Evolutionary conservation across 2,797 vertebrate species (phyloP).

Genomic region (Sus cebifrons): DNA sequence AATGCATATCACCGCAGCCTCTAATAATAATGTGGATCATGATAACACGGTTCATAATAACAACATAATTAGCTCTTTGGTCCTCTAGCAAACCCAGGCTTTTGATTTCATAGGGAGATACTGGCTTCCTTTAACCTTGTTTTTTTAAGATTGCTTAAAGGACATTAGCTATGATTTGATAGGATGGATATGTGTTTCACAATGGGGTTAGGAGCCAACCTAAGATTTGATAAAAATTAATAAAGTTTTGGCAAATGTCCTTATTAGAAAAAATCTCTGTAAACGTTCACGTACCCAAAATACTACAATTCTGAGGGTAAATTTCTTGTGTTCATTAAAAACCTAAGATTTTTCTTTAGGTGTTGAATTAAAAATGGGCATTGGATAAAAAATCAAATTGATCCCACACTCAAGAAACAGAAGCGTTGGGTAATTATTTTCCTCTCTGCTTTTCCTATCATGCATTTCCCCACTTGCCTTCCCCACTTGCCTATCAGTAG

Average conservation of each 20-base stretch:
- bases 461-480: not conserved
- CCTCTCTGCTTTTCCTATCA: not conserved
- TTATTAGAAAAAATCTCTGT: conserved; percentile 33
- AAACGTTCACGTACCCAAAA: conserved; percentile 29
- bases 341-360: conserved; percentile 13
- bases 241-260: not conserved
- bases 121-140: not conserved
- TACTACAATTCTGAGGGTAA: not conserved
- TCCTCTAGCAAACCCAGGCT: not conserved
- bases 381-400: not conserved
- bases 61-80: not conserved
- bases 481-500: not conserved
- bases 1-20: not conserved
- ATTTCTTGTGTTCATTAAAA: conserved; percentile 28
- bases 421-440: not conserved
- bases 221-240: conserved; percentile 41
- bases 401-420: conserved; percentile 5
- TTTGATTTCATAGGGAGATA: not conserved
- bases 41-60: not conserved
- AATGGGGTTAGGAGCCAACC: not conserved
- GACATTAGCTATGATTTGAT: not conserved
- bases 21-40: not conserved
- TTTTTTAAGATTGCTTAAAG: not conserved
- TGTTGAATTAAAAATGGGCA: conserved; percentile 13
- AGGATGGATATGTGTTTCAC: not conserved